Base-by-base conservation (phyloP, 2,888 invertebrate genomes). In the Scaptomyza caliginosa region DNA sequence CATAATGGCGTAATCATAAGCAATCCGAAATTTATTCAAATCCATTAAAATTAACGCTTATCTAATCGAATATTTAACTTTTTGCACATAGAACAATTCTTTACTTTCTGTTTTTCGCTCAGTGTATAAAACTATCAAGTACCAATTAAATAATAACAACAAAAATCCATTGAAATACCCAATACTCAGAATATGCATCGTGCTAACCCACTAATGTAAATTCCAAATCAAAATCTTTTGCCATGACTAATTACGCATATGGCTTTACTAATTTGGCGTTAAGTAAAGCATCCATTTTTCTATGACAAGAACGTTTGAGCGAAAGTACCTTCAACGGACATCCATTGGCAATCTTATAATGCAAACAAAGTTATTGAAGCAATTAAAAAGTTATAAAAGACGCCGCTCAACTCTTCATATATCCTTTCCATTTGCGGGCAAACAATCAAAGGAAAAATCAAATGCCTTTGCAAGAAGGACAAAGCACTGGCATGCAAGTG, bases 351-450 rank as follows among this genome's bases (percentile, higher is more conserved):
- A 30, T 36, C n/a, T 40, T 42, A 58, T 55, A 21, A 19, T 21
- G 38, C 46, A 72, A 75, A 67, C 64, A 55, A 76, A 70, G 59
- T 76, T 76, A 76, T 67, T 24, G 24, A 42, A 65, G 60, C 73
- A 76, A 73, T 76, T 73, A 76, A 69, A 73, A 76, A 73, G 73
- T 73, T 73, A 60, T 76, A 62, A 73, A 75, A 75, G 50, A 42
- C 26, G 32, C 55, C 23, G 43, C 45, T 26, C 23, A 38, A 13
- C 45, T 54, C 52, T 46, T 59, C 17, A 39, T 32, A 42, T 49
- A 50, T 63, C 16, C 56, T 11, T 34, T 56, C 17, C 36, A 55
- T 63, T 32, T 10, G 40, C 34, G 13, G 26, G 32, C 39, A 23
- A 34, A 24, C 16, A 23, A 32, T 10, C 46, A 32, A 46, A 21